Evolutionary conservation across 2,888 invertebrate genomes (phyloP).

Genomic region (Tachina lurida): DNA sequence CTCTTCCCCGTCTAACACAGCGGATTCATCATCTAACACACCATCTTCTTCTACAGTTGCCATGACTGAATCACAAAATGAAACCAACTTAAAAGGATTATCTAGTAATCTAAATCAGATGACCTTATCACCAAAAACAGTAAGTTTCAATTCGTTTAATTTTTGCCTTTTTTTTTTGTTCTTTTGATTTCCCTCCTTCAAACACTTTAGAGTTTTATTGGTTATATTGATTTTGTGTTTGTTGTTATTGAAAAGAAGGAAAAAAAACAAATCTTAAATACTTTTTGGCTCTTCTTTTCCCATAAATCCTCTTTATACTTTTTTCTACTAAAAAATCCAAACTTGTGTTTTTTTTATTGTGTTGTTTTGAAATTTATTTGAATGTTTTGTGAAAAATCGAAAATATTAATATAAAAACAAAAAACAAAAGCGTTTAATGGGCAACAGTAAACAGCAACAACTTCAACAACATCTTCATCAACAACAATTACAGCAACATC

Average conservation of each 20-base stretch:
- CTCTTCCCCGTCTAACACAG: slow-evolving; percentile 51
- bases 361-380: slow-evolving; percentile 40
- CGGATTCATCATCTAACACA: slow-evolving; percentile 53
- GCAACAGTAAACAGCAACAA: slow-evolving; percentile 74
- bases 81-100: slow-evolving; percentile 78
- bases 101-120: slow-evolving; percentile 79
- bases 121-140: slow-evolving; percentile 79
- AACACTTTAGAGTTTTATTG: slow-evolving; percentile 47
- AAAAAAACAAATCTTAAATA: slow-evolving; percentile 52
- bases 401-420: slow-evolving; percentile 51
- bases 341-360: slow-evolving; percentile 13
- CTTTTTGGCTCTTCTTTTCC: slow-evolving; percentile 50
- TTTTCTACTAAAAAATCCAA: slow-evolving; percentile 47
- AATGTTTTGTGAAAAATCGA: slow-evolving; percentile 26
- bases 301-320: slow-evolving; percentile 22
- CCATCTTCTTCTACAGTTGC: slow-evolving; percentile 72
- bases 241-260: slow-evolving; percentile 39
- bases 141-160: slow-evolving; percentile 72
- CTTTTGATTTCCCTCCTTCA: background rate
- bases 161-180: slow-evolving; percentile 16
- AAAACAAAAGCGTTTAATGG: slow-evolving; percentile 73
- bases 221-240: slow-evolving; percentile 44
- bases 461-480: slow-evolving; percentile 72
- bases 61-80: slow-evolving; percentile 75
- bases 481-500: slow-evolving; percentile 72